phyloP scores from a whole-genome alignment of 2,888 invertebrate genomes.

The Sarcophaga carnaria region DNA sequence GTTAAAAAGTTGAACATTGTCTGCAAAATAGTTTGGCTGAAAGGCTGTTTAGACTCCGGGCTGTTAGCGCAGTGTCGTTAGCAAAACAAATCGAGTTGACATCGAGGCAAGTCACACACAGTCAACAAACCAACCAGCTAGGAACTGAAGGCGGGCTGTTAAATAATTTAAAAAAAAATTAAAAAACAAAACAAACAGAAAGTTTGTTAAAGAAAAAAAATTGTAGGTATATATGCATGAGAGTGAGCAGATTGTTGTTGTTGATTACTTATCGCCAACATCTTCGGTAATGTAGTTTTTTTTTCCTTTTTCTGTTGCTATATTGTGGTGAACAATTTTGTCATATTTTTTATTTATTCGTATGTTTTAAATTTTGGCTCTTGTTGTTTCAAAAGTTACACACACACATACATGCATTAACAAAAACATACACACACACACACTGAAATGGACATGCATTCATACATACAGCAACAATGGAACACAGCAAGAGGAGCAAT shows the following conservation, averaged over 20 bases:
- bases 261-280: conserved; percentile 63
- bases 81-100: conserved; percentile 33
- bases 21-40: conserved; percentile 33
- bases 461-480: conserved; percentile 22
- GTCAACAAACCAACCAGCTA: conserved; percentile 1
- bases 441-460: not conserved
- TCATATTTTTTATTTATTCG: conserved; percentile 36
- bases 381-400: conserved; percentile 29
- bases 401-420: not conserved
- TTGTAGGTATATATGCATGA: not conserved
- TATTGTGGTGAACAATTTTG: conserved; percentile 34
- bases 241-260: conserved; percentile 58
- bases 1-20: conserved; percentile 55
- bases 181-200: not conserved
- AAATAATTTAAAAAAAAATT: conserved; percentile 44
- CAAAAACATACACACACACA: conserved; percentile 6
- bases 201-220: conserved; percentile 40
- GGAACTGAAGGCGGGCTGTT: conserved; percentile 34
- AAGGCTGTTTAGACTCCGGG: conserved; percentile 53
- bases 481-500: conserved; percentile 23
- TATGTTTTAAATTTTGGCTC: conserved; percentile 2
- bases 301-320: conserved; percentile 8
- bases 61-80: conserved; percentile 28
- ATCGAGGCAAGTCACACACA: conserved; percentile 12
- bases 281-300: conserved; percentile 29